These are phyloP conservation scores for Cranoglanis bouderius DNA, from an alignment of 2,113 vertebrate genomes.

Conservation along the genomic window DNA sequence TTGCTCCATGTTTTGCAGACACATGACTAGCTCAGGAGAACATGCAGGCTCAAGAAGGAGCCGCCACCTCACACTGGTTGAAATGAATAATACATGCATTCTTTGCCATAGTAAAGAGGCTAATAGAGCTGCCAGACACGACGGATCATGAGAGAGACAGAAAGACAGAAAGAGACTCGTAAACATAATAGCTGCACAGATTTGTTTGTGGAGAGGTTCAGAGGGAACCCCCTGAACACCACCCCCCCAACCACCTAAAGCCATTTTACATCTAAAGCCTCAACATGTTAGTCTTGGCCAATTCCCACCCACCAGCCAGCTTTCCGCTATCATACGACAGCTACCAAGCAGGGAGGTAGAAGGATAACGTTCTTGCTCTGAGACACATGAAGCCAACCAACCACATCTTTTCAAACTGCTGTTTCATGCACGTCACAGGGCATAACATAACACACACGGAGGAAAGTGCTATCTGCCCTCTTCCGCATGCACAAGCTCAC, in stretches of 20 bases:
- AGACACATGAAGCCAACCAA: not conserved
- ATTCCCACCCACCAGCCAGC: not conserved
- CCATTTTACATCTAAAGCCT: not conserved
- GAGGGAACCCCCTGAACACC: not conserved
- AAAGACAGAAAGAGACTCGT: not conserved
- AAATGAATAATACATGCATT: constrained; percentile 60
- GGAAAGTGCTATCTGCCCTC: not conserved
- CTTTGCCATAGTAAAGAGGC: constrained; percentile 37
- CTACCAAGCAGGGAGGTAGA: not conserved
- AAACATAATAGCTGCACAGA: constrained; percentile 19
- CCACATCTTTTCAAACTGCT: not conserved
- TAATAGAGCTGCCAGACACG: constrained; percentile 33
- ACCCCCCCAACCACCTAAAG: no score
- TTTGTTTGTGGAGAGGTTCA: constrained; percentile 29
- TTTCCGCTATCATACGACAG: not conserved
- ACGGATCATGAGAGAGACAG: constrained; percentile 29
- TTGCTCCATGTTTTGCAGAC: constrained; percentile 28
- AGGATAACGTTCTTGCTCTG: not conserved
- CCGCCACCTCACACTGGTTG: constrained; percentile 17
- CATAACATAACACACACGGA: not conserved
- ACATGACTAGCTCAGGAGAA: constrained; percentile 54
- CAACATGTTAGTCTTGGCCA: not conserved
- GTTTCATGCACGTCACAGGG: not conserved
- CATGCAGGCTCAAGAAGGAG: constrained; percentile 37
- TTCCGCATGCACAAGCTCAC: not conserved